These are phyloP conservation scores for Gobio occitaniae DNA, from an alignment of 2,797 vertebrate genomes.

Conservation along the genomic window DNA sequence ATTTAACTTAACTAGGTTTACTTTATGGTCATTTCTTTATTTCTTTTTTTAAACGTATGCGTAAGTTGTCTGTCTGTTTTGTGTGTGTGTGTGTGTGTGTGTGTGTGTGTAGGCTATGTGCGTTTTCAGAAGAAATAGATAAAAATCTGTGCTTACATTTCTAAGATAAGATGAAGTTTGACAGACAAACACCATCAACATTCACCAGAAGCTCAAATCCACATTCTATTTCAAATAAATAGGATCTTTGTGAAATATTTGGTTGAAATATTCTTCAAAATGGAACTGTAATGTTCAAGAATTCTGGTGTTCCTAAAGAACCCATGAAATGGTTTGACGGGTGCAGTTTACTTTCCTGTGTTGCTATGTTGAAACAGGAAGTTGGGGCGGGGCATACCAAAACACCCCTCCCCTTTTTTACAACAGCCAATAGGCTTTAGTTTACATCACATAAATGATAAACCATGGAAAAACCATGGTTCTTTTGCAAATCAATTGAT, in stretches of 20 bases:
- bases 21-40: not conserved
- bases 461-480: not conserved
- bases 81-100: not conserved
- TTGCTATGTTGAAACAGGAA: not conserved
- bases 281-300: not conserved
- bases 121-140: conserved; percentile 31
- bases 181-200: not conserved
- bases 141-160: conserved; percentile 39
- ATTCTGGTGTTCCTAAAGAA: not conserved
- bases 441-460: not conserved
- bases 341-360: not conserved
- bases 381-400: not conserved
- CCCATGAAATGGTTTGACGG: not conserved
- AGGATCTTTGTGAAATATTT: no score
- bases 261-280: not conserved
- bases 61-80: not conserved
- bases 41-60: not conserved
- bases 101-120: not conserved
- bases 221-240: not conserved
- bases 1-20: not conserved
- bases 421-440: not conserved
- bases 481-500: not conserved
- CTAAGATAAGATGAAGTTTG: conserved; percentile 21
- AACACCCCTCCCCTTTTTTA: not conserved
- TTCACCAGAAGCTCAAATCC: not conserved